A percentile compares a stretch with the other conserved stretches of the same genome.
These are phyloP conservation scores for Crepidodera aurea DNA, from an alignment of 2,888 invertebrate species.

Conservation along the genomic window DNA sequence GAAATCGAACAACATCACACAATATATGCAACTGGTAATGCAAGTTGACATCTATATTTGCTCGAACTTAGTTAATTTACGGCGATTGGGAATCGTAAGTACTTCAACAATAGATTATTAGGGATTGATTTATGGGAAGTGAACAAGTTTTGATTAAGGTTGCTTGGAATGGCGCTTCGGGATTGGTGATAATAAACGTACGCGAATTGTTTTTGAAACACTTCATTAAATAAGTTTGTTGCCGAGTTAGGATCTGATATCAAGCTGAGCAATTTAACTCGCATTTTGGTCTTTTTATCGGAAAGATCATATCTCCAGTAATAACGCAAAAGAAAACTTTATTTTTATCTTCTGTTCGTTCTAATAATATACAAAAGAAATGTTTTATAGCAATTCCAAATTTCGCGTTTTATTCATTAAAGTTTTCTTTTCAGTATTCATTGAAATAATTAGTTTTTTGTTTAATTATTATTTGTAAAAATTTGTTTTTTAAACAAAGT, in stretches of 20 bases:
- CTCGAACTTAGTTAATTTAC: conserved; percentile 38
- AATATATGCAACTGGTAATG: conserved; percentile 27
- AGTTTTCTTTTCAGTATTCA: too few species aligned
- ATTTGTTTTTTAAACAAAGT: too few species aligned
- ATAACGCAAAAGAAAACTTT: too few species aligned
- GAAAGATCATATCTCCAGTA: too few species aligned
- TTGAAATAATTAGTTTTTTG: too few species aligned
- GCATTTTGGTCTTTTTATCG: background rate
- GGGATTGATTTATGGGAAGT: conserved; percentile 32
- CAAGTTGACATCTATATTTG: conserved; percentile 33
- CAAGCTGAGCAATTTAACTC: background rate
- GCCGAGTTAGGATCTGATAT: conserved; percentile 2
- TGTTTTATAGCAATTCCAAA: too few species aligned
- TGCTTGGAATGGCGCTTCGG: background rate
- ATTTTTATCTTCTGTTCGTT: too few species aligned
- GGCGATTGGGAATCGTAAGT: conserved; percentile 35
- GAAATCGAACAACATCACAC: conserved; percentile 9
- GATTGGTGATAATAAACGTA: conserved; percentile 18
- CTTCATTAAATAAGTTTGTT: conserved; percentile 21
- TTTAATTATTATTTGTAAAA: too few species aligned
- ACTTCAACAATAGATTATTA: conserved; percentile 35
- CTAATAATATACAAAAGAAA: too few species aligned
- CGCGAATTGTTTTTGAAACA: conserved; percentile 20
- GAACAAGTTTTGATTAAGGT: conserved; percentile 32
- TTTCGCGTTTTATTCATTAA: too few species aligned